phyloP scores from a whole-genome alignment of 2,888 invertebrate species.

The Tolmerus cingulatus region DNA sequence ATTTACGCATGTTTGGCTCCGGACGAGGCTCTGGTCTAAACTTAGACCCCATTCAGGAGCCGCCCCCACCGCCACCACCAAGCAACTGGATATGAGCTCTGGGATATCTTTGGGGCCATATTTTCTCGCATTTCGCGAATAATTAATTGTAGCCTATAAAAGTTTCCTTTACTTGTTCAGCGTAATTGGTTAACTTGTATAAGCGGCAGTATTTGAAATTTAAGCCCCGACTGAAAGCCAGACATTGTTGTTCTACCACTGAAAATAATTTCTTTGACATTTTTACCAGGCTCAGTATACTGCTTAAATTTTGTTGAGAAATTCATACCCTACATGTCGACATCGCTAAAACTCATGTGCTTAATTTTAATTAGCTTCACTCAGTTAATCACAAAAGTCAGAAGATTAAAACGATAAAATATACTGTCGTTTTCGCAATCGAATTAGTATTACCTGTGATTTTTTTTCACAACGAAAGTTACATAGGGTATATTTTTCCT shows the following conservation, averaged over 20 bases:
- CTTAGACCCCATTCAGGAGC: not conserved
- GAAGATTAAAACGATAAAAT: no score
- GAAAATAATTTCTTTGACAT: not conserved
- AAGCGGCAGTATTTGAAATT: not conserved
- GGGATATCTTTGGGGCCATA: not conserved
- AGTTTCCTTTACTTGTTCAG: not conserved
- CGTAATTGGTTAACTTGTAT: not conserved
- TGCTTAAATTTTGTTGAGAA: not conserved
- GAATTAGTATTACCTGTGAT: no score
- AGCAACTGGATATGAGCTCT: not conserved
- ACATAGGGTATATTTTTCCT: no score
- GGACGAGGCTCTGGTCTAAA: not conserved
- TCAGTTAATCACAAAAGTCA: no score
- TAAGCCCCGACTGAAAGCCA: not conserved
- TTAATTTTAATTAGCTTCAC: no score
- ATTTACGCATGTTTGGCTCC: not conserved
- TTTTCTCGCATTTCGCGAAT: not conserved
- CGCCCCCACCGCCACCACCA: not conserved
- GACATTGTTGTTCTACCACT: not conserved
- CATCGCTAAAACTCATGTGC: not conserved
- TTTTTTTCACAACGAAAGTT: no score
- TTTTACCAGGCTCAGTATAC: not conserved
- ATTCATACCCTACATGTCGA: no score
- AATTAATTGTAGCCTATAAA: not conserved
- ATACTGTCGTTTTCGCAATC: no score